phyloP scores from a whole-genome alignment of 2,797 vertebrate genomes.

The Dicrostonyx torquatus region DNA sequence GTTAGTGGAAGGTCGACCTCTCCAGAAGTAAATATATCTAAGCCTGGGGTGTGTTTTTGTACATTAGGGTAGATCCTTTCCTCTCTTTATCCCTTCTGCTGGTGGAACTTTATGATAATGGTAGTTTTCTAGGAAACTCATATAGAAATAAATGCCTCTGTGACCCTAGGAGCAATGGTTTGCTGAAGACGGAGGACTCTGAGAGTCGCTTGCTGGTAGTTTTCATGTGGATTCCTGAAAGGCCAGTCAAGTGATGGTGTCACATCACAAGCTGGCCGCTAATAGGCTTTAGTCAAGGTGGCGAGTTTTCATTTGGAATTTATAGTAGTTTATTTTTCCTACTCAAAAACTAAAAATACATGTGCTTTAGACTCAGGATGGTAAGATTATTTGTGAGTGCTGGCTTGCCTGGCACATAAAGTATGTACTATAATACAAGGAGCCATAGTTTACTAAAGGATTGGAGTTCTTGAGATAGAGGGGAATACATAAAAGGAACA shows the following conservation, averaged over 20 bases:
- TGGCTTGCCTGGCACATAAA: neutral
- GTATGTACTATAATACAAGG: neutral
- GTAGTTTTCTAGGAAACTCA: neutral
- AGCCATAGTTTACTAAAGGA: neutral
- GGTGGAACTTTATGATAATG: neutral
- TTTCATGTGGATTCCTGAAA: neutral
- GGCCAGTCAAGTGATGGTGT: neutral
- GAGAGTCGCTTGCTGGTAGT: neutral
- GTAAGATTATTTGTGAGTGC: neutral
- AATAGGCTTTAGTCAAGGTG: neutral
- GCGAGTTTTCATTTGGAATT: neutral
- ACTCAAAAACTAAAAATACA: neutral
- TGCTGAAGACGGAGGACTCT: neutral
- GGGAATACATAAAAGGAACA: neutral
- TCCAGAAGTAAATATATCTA: neutral
- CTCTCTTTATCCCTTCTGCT: neutral
- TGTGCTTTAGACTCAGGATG: neutral
- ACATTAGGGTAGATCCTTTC: neutral
- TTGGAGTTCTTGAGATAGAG: neutral
- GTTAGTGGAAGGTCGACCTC: neutral
- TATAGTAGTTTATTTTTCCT: neutral
- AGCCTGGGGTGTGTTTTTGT: neutral
- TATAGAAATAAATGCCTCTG: neutral
- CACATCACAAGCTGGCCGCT: neutral
- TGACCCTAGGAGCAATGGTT: neutral